Percentiles rank a stretch among this genome's conserved stretches.
phyloP scores from a whole-genome alignment of 2,797 vertebrate species.

The Danio aesculapii region DNA sequence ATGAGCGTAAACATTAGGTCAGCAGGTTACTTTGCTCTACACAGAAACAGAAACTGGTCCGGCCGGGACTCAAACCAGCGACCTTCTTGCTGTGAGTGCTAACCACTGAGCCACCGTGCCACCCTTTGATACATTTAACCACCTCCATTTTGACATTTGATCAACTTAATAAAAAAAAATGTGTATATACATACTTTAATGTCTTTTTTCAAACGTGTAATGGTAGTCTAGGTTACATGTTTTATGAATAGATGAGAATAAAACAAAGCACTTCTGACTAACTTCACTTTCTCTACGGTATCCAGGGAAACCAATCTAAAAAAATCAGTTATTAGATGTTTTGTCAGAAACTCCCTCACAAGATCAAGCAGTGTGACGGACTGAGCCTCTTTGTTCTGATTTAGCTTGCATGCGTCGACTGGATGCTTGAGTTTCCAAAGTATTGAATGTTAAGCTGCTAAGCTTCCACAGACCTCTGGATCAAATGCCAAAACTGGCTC shows the following conservation, averaged over 20 bases:
- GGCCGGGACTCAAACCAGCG: no score
- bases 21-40: no score
- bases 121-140: no score
- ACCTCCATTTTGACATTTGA: no score
- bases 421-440: slow-evolving; percentile 71
- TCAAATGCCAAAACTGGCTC: neutral
- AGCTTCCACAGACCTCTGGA: slow-evolving; percentile 27
- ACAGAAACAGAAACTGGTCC: no score
- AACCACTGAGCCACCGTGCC: no score
- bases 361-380: slow-evolving; percentile 43
- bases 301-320: neutral
- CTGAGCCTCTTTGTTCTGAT: slow-evolving; percentile 67
- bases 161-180: no score
- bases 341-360: slow-evolving; percentile 10
- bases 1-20: no score
- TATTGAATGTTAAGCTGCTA: slow-evolving; percentile 66
- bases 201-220: neutral
- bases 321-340: neutral
- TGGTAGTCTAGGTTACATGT: neutral
- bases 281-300: neutral
- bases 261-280: neutral
- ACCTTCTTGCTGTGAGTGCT: no score
- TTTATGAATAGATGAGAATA: neutral
- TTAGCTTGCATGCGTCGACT: slow-evolving; percentile 67
- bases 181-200: no score